A percentile compares a stretch with the other conserved stretches of the same genome.
These are phyloP conservation scores for Stictonetta naevosa DNA, from an alignment of 2,113 vertebrate species.

Conservation along the genomic window DNA sequence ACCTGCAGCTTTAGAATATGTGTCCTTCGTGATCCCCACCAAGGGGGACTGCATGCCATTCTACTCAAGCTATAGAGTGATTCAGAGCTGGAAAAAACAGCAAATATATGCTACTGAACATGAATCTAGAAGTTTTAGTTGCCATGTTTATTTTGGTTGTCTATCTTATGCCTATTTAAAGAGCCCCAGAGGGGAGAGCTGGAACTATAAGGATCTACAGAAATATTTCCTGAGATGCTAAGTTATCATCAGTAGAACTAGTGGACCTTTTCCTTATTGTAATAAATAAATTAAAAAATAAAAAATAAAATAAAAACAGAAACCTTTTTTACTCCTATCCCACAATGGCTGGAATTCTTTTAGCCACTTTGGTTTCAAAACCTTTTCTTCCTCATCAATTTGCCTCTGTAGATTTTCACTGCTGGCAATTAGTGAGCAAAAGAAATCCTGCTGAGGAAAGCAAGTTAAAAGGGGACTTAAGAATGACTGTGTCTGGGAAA, in stretches of 20 bases:
- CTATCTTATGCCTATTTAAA: background rate
- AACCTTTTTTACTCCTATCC: background rate
- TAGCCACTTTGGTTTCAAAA: background rate
- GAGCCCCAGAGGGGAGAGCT: background rate
- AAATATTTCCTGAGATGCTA: background rate
- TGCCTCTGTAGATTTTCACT: constrained; percentile 42
- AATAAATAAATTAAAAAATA: background rate
- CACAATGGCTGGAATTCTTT: background rate
- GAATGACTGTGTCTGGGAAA: constrained; percentile 25
- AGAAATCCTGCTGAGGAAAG: constrained; percentile 59
- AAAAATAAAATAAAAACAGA: background rate
- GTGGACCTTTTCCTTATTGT: background rate
- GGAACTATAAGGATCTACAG: background rate
- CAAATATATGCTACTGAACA: background rate
- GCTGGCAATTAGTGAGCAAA: constrained; percentile 46
- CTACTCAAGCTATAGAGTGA: background rate
- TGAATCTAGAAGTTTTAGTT: background rate
- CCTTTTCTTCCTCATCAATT: constrained; percentile 42
- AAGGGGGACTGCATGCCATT: background rate
- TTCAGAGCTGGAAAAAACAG: background rate
- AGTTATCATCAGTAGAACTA: background rate
- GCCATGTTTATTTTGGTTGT: background rate
- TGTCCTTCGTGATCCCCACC: background rate
- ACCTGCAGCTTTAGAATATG: background rate
- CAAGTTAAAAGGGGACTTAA: constrained; percentile 50